Evolutionary conservation across 2,888 invertebrate species (phyloP).

Genomic region (Panzeria rudis): DNA sequence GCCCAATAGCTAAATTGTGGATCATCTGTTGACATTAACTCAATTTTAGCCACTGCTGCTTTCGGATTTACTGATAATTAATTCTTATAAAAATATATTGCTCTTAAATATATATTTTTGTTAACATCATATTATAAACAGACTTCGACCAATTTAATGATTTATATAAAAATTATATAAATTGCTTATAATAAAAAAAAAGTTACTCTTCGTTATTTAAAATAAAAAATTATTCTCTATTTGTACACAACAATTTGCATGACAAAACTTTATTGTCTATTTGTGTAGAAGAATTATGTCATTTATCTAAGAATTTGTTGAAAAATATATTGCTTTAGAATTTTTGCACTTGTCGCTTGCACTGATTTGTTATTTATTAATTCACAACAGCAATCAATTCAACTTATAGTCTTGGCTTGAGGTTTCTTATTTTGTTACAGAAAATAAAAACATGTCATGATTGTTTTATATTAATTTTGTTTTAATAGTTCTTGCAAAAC

Average conservation of each 20-base stretch:
- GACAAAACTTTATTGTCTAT: slow-evolving; percentile 20
- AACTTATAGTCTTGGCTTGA: slow-evolving; percentile 10
- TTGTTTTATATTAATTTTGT: neutral
- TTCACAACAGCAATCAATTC: slow-evolving; percentile 50
- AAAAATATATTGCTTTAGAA: neutral
- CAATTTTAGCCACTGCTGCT: no score
- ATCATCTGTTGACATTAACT: no score
- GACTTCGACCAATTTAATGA: no score
- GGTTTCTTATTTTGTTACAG: slow-evolving; percentile 11
- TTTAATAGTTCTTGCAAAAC: slow-evolving; percentile 3
- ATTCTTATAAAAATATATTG: no score
- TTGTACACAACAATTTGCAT: slow-evolving; percentile 14
- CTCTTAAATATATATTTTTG: no score
- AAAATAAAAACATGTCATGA: slow-evolving; percentile 16
- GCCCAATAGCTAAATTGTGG: no score
- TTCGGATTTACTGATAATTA: no score
- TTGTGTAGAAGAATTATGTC: slow-evolving; percentile 47
- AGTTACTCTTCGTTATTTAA: neutral
- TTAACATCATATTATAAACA: no score
- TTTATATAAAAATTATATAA: neutral
- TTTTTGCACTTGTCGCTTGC: slow-evolving; percentile 46
- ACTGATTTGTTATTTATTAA: slow-evolving; percentile 46
- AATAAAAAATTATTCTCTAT: neutral
- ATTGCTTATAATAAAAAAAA: neutral
- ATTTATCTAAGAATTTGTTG: slow-evolving; percentile 37